Base-by-base conservation (phyloP, 1,140 invertebrate species). In the Orussus abietinus region DNA sequence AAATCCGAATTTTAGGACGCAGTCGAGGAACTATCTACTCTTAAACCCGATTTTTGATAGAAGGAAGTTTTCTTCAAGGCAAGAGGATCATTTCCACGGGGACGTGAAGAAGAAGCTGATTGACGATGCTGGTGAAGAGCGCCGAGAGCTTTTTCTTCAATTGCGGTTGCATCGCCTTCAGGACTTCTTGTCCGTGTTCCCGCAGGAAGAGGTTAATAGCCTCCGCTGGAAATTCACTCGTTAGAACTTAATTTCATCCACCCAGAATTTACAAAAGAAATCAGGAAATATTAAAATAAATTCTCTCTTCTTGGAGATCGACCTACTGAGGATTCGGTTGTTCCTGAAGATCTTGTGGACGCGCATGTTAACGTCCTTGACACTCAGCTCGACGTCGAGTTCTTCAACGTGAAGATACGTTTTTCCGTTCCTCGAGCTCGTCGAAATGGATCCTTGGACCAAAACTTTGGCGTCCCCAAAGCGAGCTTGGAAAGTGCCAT, bases 181-280 rank as follows among this genome's bases (percentile, higher is more conserved):
- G 55, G 1, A 86, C 81, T 59, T 85, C 78, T 32, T 80, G 77
- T 2, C 82, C 82, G 54, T 85, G 85, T 56, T 85, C 82, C 18
- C 80, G 72, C 7, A 85, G 69, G 53, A 86, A 86, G 18, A 86
- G 65, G 60, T 86, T 86, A 1, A 80, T 85, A 10, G 83, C 83
- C 64, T 85, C 80, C 43, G 78, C 84, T 86, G 53, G 12, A 78
- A 76, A 21, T 33, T 19, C 17, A 19, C 15, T 34, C 12, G 28
- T 29, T 25, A 1, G 14, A 14, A 34, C 19, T 26, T 18, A 12
- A 15, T 17, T 18, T 36, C 12, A 12, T 32, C 30, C 9, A 18
- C 4, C 4, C 2, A 30, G 9, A 32, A 33, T 29, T 18, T 14
- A 6, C 36, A 0, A 42, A 20, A 15, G 14, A 31, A 22, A 32